These are phyloP conservation scores for Branchinecta sandiegonensis DNA, from an alignment of 2,888 invertebrate genomes.

Conservation along the genomic window DNA sequence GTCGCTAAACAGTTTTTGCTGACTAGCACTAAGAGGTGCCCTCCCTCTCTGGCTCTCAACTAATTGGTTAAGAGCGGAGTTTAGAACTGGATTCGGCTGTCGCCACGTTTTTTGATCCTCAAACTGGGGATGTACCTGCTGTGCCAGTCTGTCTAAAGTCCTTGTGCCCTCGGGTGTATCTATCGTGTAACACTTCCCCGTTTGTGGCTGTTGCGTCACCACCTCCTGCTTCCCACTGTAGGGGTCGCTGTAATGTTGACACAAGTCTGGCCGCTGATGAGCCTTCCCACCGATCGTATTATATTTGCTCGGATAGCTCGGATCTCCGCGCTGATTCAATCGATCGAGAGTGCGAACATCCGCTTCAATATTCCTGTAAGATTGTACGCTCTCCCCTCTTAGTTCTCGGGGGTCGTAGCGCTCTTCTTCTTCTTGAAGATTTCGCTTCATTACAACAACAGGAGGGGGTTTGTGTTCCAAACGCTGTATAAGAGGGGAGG, in stretches of 20 bases:
- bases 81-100: constrained; percentile 77
- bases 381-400: neutral
- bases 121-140: constrained; percentile 62
- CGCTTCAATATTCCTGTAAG: constrained; percentile 1
- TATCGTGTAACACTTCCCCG: constrained; percentile 37
- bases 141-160: constrained; percentile 76
- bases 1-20: constrained; percentile 77
- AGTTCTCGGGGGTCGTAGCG: neutral
- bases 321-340: constrained; percentile 1
- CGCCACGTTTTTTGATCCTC: constrained; percentile 46
- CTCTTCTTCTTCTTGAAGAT: constrained; percentile 58
- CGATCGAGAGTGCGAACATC: constrained; percentile 3
- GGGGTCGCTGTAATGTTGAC: constrained; percentile 38
- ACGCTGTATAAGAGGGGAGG: constrained; percentile 32
- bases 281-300: constrained; percentile 22
- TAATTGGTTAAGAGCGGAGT: constrained; percentile 37
- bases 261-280: constrained; percentile 22
- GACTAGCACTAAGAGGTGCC: constrained; percentile 79
- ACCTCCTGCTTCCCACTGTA: constrained; percentile 59
- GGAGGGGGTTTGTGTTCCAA: constrained; percentile 70
- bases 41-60: constrained; percentile 32
- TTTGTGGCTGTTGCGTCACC: constrained; percentile 77
- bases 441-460: constrained; percentile 73
- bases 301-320: constrained; percentile 15
- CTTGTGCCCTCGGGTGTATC: constrained; percentile 45